Base-by-base conservation (phyloP, 64 coral and sea anemone genomes). In the Platygyra sinensis region DNA sequence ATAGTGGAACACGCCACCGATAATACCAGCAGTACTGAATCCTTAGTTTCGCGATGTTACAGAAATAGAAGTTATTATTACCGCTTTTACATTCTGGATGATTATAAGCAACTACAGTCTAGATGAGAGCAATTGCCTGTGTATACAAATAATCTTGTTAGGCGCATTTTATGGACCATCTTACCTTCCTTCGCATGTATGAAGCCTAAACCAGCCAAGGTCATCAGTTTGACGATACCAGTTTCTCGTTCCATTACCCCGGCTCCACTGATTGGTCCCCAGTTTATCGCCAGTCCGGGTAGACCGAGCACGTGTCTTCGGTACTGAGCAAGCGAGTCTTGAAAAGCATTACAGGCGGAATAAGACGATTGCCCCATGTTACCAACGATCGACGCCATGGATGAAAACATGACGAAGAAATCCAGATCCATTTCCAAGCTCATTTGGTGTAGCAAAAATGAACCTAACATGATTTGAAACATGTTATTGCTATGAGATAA, bases 331-430 rank as follows among this genome's bases (percentile, higher is more conserved):
- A 95, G 72, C 24, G 76, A 71, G 49, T 95, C 94, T n/a, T 88
- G 78, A 39, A 92, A 95, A 15, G 84, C 90, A 24, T 95, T 95
- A 15, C 84, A 86, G 51, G 77, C 89, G 0, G 94, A 80, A 22
- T 95, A 95, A 18, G 78, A 52, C 0, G 78, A 67, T 77, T 95
- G 94, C 0, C 76, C 89, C 63, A 83, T 28, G 46, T 91, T 92
- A 24, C 94, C 94, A 0, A 95, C 2, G 5, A 95, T 55, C 1
- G 89, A 86, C 19, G 94, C 38, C 14, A 92, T 71, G 25, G 94
- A 95, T 0, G 94, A 95, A 32, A 95, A 95, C 77, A 91, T 50
- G 0, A 95, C 61, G 42, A 95, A 95, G 22, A 95, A 95, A 57
- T 95, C 94, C 14, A 95, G 83, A 50, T 91, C 71, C 83, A 95